Evolutionary conservation across 2,797 vertebrate species (phyloP).

Genomic region (Phrynocephalus forsythii): DNA sequence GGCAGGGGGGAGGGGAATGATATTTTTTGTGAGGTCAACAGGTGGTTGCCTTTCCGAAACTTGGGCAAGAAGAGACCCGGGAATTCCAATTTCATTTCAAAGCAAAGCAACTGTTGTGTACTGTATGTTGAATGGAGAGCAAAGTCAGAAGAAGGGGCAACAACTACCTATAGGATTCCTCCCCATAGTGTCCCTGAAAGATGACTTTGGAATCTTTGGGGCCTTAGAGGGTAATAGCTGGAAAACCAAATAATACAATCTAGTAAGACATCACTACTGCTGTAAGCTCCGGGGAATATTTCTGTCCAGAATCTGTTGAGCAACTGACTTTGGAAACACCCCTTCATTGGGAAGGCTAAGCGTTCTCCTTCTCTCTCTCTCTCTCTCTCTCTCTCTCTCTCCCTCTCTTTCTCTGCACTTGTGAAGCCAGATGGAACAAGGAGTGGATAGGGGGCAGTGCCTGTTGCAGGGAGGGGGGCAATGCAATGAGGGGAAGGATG

Average conservation of each 20-base stretch:
- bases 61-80: too few species aligned
- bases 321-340: not conserved
- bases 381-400: not conserved
- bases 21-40: not conserved
- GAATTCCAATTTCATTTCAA: too few species aligned
- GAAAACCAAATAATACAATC: not conserved
- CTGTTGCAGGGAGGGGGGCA: not conserved
- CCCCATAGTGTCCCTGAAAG: too few species aligned
- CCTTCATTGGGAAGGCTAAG: not conserved
- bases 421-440: not conserved
- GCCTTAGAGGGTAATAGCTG: not conserved
- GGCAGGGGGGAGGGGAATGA: not conserved
- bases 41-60: not conserved
- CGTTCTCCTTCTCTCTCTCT: not conserved
- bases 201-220: too few species aligned
- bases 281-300: not conserved
- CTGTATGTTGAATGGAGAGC: not conserved
- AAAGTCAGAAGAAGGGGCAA: not conserved
- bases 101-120: too few species aligned
- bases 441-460: too few species aligned
- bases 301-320: not conserved
- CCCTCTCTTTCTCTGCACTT: too few species aligned
- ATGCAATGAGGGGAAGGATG: not conserved
- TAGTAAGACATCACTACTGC: not conserved
- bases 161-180: too few species aligned